Percentiles rank a stretch among this genome's conserved stretches.
Conservation (phyloP, 2,888 invertebrate species). For the Ashinkailepas kermadecensis region DNA sequence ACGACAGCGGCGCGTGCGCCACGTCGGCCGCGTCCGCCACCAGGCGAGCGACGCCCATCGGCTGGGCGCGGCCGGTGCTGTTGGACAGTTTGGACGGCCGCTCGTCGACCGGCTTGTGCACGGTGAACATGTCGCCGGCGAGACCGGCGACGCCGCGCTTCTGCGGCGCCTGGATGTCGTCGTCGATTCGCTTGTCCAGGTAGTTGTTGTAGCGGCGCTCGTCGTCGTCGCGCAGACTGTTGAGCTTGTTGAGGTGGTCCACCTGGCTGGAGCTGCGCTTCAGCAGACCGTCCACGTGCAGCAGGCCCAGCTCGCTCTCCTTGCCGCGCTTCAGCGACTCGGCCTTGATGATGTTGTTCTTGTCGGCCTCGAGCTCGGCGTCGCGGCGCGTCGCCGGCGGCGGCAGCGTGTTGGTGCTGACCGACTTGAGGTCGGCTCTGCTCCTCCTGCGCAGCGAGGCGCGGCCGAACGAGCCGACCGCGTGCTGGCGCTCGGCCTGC, state of each 20-base stretch:
- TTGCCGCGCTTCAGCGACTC: neutral
- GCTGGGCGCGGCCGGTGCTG: neutral
- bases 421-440: neutral
- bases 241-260: conserved; percentile 9
- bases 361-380: neutral
- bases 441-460: neutral
- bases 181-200: neutral
- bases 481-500: neutral
- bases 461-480: neutral
- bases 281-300: neutral
- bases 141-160: too few relatives aligned
- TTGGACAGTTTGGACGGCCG: neutral
- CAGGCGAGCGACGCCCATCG: neutral
- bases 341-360: conserved; percentile 13
- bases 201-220: neutral
- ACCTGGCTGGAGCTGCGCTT: conserved; percentile 21
- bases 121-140: neutral
- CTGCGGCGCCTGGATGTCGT: neutral
- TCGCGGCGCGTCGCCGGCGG: neutral
- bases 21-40: neutral
- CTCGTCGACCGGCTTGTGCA: neutral
- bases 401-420: conserved; percentile 5
- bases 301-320: neutral
- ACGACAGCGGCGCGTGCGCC: too few relatives aligned
- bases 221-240: neutral